Evolutionary conservation across 1,140 invertebrate species (phyloP).

Genomic region (Drosophila ironensis): DNA sequence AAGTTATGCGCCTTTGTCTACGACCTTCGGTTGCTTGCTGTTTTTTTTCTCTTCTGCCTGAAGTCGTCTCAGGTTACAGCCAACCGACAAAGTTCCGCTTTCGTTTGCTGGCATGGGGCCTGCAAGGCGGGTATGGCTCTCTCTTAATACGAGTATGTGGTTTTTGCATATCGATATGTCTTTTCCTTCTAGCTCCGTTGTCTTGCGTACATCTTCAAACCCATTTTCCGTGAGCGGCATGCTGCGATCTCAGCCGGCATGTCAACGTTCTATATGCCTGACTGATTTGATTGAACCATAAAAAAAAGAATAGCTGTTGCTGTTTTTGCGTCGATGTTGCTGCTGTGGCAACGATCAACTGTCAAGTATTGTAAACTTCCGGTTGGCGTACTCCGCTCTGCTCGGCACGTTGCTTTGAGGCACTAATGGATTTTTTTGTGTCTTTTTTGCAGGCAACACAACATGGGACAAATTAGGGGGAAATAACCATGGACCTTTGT

Average conservation of each 20-base stretch:
- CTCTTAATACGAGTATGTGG: conserved; percentile 65
- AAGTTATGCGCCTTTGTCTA: conserved; percentile 72
- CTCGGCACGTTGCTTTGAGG: conserved; percentile 53
- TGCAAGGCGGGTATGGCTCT: background rate
- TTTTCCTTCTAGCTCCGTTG: conserved; percentile 18
- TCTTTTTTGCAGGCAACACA: conserved; percentile 29
- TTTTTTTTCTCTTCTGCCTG: conserved; percentile 57
- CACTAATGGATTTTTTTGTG: conserved; percentile 51
- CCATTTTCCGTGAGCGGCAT: conserved; percentile 20
- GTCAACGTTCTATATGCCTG: conserved; percentile 74
- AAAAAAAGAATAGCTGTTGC: conserved; percentile 29
- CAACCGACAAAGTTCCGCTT: conserved; percentile 62
- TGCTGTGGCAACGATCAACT: conserved; percentile 50
- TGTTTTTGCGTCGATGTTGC: conserved; percentile 3
- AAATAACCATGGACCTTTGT: background rate
- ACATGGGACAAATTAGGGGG: conserved; percentile 5
- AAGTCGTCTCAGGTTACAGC: conserved; percentile 68
- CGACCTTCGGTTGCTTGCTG: conserved; percentile 26
- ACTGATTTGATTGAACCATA: conserved; percentile 48
- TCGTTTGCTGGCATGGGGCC: conserved; percentile 28
- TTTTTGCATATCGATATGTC: conserved; percentile 59
- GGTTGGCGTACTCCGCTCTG: conserved; percentile 41
- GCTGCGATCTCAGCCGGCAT: conserved; percentile 62
- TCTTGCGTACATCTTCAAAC: conserved; percentile 5
- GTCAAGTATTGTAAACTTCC: conserved; percentile 76